phyloP scores from a whole-genome alignment of 2,797 vertebrate genomes.

The Aeoliscus strigatus region DNA sequence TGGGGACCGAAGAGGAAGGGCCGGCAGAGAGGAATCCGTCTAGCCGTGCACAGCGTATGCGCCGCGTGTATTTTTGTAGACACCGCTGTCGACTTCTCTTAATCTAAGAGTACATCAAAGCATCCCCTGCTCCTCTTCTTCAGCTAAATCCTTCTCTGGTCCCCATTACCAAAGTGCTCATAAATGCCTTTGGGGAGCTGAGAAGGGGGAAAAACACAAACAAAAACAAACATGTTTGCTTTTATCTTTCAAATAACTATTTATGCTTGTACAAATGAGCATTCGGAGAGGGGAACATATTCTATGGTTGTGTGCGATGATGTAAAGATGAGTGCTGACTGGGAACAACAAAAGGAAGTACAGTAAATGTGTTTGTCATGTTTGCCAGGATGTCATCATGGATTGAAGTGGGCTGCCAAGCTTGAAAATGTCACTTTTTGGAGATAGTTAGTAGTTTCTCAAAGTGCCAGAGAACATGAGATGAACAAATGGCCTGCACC shows the following conservation, averaged over 20 bases:
- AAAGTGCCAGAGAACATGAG: constrained; percentile 44
- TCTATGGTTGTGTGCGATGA: constrained; percentile 35
- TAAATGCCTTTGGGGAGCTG: constrained; percentile 72
- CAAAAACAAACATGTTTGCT: constrained; percentile 80
- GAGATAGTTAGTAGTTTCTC: constrained; percentile 34
- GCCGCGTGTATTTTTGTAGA: constrained; percentile 72
- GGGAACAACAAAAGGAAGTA: constrained; percentile 39
- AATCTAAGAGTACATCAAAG: constrained; percentile 82
- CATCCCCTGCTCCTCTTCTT: constrained; percentile 61
- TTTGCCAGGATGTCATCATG: constrained; percentile 41
- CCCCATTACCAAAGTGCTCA: constrained; percentile 78
- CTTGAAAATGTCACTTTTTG: constrained; percentile 24
- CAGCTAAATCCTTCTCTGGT: constrained; percentile 72
- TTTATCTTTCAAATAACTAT: constrained; percentile 79
- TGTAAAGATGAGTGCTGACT: constrained; percentile 34
- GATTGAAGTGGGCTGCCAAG: constrained; percentile 23
- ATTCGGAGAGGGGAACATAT: constrained; percentile 50
- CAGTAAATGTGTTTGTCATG: constrained; percentile 17
- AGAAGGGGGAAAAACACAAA: constrained; percentile 61
- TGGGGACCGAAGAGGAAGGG: constrained; percentile 67
- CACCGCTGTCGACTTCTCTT: constrained; percentile 73
- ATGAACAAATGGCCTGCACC: constrained; percentile 62
- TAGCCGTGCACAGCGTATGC: constrained; percentile 54
- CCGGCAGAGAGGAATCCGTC: constrained; percentile 60
- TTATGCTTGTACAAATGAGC: constrained; percentile 77